Conservation (phyloP, 2,797 vertebrate genomes). For the Intellagama lesueurii region DNA sequence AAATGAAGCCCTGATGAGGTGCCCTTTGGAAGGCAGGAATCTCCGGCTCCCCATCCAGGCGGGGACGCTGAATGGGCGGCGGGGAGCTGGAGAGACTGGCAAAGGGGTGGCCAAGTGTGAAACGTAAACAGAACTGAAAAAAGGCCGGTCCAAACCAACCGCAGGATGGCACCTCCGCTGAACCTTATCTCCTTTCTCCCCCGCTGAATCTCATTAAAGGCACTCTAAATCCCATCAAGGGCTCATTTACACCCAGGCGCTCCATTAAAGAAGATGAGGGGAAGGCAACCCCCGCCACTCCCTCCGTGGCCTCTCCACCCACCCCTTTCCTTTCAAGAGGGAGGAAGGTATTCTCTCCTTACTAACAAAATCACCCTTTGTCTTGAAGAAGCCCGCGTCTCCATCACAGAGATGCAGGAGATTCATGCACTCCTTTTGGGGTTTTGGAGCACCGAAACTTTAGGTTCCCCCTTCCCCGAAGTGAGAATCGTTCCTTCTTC, state of each 20-base stretch:
- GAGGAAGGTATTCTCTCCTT: neutral
- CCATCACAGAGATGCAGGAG: neutral
- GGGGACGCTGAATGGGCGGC: neutral
- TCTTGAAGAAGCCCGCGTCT: neutral
- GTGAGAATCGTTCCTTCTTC: too few species aligned
- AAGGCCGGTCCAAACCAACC: slow-evolving; percentile 29
- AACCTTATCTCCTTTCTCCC: slow-evolving; percentile 45
- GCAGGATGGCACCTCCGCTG: slow-evolving; percentile 27
- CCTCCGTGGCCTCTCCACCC: neutral
- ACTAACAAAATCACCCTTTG: neutral
- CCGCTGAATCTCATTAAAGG: slow-evolving; percentile 53
- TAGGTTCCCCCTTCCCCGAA: too few species aligned
- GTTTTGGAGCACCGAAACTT: too few species aligned
- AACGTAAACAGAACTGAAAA: slow-evolving; percentile 51
- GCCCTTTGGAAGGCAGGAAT: slow-evolving; percentile 14
- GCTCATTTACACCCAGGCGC: slow-evolving; percentile 28
- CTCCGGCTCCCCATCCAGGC: slow-evolving; percentile 18
- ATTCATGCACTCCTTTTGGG: too few species aligned
- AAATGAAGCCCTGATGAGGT: slow-evolving; percentile 54
- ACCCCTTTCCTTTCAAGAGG: too few species aligned
- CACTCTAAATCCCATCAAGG: slow-evolving; percentile 38
- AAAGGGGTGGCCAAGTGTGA: slow-evolving; percentile 44
- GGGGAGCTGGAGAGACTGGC: slow-evolving; percentile 34
- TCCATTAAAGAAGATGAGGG: neutral
- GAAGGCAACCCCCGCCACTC: too few species aligned